Conservation (phyloP, 2,797 vertebrate genomes). For the Dallia pectoralis region DNA sequence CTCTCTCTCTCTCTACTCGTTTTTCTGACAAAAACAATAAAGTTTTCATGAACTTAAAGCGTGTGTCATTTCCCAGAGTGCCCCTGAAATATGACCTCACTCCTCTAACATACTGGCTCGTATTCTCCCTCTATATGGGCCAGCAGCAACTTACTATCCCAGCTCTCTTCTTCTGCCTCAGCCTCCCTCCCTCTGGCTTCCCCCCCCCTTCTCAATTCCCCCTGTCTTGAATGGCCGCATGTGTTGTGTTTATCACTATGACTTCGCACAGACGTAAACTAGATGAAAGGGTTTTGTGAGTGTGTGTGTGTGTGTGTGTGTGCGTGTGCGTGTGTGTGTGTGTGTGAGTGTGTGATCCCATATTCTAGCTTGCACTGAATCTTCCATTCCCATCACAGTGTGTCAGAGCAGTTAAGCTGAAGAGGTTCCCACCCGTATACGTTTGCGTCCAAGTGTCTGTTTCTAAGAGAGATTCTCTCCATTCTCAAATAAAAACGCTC, state of each 20-base stretch:
- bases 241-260: neutral
- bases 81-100: slow-evolving; percentile 6
- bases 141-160: neutral
- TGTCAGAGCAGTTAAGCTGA: neutral
- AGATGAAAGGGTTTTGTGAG: neutral
- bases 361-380: neutral
- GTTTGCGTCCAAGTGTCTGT: no score
- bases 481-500: no score
- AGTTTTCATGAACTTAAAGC: neutral
- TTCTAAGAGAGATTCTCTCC: no score
- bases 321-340: neutral
- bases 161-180: neutral
- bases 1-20: neutral
- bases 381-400: neutral
- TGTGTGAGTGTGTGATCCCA: neutral
- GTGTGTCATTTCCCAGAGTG: slow-evolving; percentile 3
- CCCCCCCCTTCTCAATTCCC: neutral
- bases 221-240: neutral
- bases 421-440: neutral
- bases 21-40: neutral
- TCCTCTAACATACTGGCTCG: slow-evolving; percentile 4
- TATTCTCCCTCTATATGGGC: slow-evolving; percentile 5
- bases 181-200: neutral
- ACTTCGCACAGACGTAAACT: neutral
- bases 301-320: neutral